These are phyloP conservation scores for Hycleus phaleratus DNA, from an alignment of 1,140 invertebrate species.

Conservation along the genomic window DNA sequence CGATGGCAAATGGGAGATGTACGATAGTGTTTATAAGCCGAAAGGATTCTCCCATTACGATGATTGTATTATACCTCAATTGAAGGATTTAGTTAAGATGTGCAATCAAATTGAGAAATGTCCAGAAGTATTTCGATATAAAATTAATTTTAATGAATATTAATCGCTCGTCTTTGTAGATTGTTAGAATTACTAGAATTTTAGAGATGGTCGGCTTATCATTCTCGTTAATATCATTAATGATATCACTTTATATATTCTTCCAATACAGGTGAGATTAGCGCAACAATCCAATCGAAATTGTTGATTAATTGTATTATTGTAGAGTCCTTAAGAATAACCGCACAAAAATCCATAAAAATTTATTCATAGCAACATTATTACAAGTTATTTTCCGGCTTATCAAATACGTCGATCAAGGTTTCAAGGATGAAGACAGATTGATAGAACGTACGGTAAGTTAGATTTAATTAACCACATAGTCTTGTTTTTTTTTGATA, in stretches of 20 bases:
- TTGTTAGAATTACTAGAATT: conserved; percentile 64
- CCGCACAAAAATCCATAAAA: conserved; percentile 80
- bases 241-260: conserved; percentile 72
- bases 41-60: conserved; percentile 78
- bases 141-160: background rate
- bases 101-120: conserved; percentile 48
- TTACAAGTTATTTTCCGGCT: conserved; percentile 78
- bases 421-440: conserved; percentile 42
- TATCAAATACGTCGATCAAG: conserved; percentile 78
- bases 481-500: too few species aligned
- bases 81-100: conserved; percentile 53
- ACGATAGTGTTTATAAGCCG: conserved; percentile 35
- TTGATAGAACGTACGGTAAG: conserved; percentile 75
- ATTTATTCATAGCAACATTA: conserved; percentile 79
- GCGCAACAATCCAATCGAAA: conserved; percentile 20
- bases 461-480: conserved; percentile 11
- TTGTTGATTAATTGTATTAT: background rate
- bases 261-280: conserved; percentile 62
- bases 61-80: conserved; percentile 69
- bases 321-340: conserved; percentile 72
- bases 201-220: conserved; percentile 77
- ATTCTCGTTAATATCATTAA: conserved; percentile 62
- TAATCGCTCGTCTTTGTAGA: conserved; percentile 51
- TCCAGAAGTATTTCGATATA: conserved; percentile 27
- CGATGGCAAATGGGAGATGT: conserved; percentile 59